A percentile compares a stretch with the other conserved stretches of the same genome.
phyloP scores from a whole-genome alignment of 2,113 vertebrate species.

The Saccopteryx leptura region DNA sequence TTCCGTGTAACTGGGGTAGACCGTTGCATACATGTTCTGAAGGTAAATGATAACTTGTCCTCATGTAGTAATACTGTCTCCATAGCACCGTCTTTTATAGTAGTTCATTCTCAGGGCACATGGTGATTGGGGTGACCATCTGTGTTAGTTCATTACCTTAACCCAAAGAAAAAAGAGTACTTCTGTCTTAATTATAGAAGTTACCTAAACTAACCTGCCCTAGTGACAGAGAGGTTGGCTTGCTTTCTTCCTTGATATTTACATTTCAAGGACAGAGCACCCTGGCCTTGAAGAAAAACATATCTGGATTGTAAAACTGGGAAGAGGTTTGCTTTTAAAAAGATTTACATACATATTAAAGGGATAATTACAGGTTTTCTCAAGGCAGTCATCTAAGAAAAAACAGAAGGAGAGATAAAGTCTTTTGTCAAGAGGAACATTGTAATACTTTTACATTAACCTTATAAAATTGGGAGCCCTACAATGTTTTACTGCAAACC shows the following conservation, averaged over 20 bases:
- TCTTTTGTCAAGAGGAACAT: not conserved
- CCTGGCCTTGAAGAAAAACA: not conserved
- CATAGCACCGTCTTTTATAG: not conserved
- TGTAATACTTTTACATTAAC: not conserved
- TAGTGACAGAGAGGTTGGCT: not conserved
- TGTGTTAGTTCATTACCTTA: not conserved
- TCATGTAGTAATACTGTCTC: not conserved
- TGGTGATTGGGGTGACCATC: not conserved
- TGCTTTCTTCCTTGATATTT: not conserved
- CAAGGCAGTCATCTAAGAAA: not conserved
- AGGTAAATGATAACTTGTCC: not conserved
- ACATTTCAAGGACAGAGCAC: not conserved
- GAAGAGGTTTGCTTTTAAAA: not conserved
- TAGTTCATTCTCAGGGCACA: not conserved
- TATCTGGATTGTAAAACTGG: not conserved
- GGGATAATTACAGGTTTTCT: not conserved
- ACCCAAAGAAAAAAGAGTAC: not conserved
- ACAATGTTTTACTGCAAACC: not conserved
- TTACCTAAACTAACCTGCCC: not conserved
- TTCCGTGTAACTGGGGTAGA: not conserved
- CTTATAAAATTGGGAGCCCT: not conserved
- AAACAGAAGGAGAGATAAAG: not conserved
- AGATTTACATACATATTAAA: not conserved
- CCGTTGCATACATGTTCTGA: not conserved
- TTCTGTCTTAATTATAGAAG: not conserved